These are phyloP conservation scores for Carollia perspicillata DNA, from an alignment of 2,113 vertebrate genomes.

Conservation along the genomic window DNA sequence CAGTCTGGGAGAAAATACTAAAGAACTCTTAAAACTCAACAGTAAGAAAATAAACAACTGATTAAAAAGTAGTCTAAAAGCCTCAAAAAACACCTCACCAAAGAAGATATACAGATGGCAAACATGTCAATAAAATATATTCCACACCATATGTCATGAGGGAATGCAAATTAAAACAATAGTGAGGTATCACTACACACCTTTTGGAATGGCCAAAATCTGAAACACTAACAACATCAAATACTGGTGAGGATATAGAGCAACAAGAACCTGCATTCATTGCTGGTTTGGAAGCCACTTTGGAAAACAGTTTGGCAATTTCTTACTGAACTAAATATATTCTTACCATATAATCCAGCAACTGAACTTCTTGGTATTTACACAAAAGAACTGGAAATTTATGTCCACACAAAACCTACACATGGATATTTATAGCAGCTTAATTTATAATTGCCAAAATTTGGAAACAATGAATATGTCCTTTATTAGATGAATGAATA, in stretches of 20 bases:
- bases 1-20: too few species aligned
- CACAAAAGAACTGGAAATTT: not conserved
- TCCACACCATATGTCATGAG: not conserved
- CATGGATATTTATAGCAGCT: not conserved
- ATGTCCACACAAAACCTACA: not conserved
- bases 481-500: not conserved
- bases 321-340: not conserved
- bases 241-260: not conserved
- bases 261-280: not conserved
- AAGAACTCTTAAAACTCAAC: not conserved
- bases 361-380: not conserved
- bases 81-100: not conserved
- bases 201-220: not conserved
- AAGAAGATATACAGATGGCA: not conserved
- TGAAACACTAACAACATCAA: not conserved
- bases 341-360: not conserved
- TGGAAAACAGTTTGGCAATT: not conserved
- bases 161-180: not conserved
- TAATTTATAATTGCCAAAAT: not conserved
- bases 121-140: not conserved
- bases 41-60: not conserved
- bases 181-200: not conserved
- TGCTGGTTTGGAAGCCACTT: not conserved
- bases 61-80: not conserved
- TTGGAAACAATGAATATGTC: not conserved